phyloP scores from a whole-genome alignment of 64 coral and sea anemone genomes.

The Pocillopora verrucosa region DNA sequence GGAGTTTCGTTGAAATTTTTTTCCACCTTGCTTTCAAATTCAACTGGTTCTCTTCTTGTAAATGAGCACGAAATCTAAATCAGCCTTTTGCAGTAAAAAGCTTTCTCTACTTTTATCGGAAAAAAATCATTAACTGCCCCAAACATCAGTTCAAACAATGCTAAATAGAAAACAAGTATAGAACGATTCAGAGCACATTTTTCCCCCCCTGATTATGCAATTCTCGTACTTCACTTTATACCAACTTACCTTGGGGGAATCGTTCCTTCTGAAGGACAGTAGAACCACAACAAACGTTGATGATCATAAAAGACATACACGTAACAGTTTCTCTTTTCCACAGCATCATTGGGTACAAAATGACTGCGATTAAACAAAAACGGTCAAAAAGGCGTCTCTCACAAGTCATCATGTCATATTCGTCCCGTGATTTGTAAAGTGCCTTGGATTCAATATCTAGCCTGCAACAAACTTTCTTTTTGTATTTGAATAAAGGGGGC shows the following conservation, averaged over 20 bases:
- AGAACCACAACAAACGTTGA: not conserved
- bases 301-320: not conserved
- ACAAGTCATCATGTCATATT: not conserved
- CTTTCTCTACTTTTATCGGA: no score
- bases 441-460: no score
- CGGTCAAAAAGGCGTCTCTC: not conserved
- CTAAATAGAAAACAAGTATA: not conserved
- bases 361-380: not conserved
- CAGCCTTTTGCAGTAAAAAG: no score
- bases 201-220: not conserved
- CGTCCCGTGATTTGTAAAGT: no score
- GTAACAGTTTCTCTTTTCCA: not conserved
- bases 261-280: not conserved
- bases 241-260: not conserved
- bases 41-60: no score
- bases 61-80: no score
- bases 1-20: no score
- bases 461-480: no score
- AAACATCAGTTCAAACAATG: no score
- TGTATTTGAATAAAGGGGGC: no score
- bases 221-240: not conserved
- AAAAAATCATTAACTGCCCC: no score
- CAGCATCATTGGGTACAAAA: not conserved
- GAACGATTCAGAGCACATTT: not conserved
- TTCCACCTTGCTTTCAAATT: no score